Percentiles rank a stretch among this genome's conserved stretches.
Evolutionary conservation across 2,888 invertebrate species (phyloP).

Genomic region (Drosophila lacicola): DNA sequence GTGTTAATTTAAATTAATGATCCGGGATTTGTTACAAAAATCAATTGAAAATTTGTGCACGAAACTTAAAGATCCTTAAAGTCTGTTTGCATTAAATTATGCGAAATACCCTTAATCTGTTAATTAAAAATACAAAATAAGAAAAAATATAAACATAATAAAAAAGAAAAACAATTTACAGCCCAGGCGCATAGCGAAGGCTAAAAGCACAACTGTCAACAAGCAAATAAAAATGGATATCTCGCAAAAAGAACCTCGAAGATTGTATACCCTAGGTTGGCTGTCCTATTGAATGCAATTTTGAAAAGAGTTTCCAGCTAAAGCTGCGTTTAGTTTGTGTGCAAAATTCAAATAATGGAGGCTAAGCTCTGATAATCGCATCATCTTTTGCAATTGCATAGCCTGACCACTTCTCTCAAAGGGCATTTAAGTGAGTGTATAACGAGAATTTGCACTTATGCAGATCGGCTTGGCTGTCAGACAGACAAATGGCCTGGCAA

Average conservation of each 20-base stretch:
- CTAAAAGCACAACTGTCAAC: conserved; percentile 58
- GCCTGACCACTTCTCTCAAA: neutral
- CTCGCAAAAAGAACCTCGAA: conserved; percentile 6
- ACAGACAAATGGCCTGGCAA: conserved; percentile 50
- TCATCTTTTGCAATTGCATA: neutral
- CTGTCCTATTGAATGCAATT: neutral
- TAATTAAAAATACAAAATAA: conserved; percentile 71
- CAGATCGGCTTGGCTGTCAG: conserved; percentile 33
- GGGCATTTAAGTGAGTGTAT: conserved; percentile 28
- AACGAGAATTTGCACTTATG: conserved; percentile 38
- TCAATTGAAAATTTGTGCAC: conserved; percentile 46
- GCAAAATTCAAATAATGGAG: neutral
- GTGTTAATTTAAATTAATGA: conserved; percentile 68
- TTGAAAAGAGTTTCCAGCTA: neutral
- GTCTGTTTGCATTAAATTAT: conserved; percentile 18
- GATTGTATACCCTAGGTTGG: conserved; percentile 24
- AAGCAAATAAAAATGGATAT: conserved; percentile 30
- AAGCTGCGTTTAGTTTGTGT: neutral
- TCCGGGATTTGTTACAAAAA: conserved; percentile 32
- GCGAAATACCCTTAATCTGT: conserved; percentile 60
- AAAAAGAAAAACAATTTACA: conserved; percentile 63
- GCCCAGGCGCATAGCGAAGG: conserved; percentile 21
- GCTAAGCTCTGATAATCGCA: neutral
- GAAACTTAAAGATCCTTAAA: conserved; percentile 39
- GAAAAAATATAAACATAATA: conserved; percentile 54